Conservation (phyloP, 1,140 invertebrate species). For the Galendromus occidentalis region DNA sequence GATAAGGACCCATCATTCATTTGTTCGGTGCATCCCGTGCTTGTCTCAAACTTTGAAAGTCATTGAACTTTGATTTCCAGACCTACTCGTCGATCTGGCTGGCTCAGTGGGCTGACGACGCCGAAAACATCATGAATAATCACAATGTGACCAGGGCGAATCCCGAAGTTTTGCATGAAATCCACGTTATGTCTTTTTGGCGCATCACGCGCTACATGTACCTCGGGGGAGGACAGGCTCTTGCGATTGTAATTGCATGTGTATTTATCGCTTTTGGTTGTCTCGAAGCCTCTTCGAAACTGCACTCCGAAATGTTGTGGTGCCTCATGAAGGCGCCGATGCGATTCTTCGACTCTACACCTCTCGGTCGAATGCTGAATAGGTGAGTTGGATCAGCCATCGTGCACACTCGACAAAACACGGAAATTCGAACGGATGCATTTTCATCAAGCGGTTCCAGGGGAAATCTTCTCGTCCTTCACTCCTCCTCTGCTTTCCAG, state of each 20-base stretch:
- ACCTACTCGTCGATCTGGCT: conserved; percentile 45
- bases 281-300: conserved; percentile 15
- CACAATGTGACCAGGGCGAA: background rate
- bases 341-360: conserved; percentile 67
- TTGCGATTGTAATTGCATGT: conserved; percentile 14
- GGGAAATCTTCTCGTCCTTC: no score
- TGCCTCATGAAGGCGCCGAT: conserved; percentile 40
- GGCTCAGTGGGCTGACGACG: conserved; percentile 34
- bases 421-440: no score
- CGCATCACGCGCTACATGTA: conserved; percentile 16
- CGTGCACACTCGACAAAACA: no score
- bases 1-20: no score
- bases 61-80: background rate
- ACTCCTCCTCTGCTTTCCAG: background rate
- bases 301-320: conserved; percentile 18
- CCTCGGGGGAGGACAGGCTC: background rate
- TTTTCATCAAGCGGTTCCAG: no score
- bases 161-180: background rate
- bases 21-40: no score
- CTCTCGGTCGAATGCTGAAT: conserved; percentile 59
- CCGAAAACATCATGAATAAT: background rate
- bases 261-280: conserved; percentile 23
- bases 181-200: conserved; percentile 18
- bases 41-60: no score
- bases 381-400: conserved; percentile 24